Evolutionary conservation across 2,888 invertebrate genomes (phyloP).

Genomic region (Elmis aenea): DNA sequence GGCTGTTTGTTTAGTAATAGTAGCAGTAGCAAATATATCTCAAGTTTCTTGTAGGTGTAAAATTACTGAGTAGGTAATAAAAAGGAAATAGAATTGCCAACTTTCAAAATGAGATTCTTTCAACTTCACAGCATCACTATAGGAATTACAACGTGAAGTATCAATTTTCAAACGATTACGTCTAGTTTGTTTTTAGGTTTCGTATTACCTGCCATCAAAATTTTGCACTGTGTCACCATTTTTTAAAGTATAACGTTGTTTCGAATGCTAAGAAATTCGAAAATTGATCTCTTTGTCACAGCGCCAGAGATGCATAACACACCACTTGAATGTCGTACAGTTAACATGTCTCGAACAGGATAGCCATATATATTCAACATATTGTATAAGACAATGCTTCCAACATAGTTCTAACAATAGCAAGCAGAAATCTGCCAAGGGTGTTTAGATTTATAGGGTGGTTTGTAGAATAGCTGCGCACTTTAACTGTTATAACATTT

Average conservation of each 20-base stretch:
- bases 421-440: slow-evolving; percentile 12
- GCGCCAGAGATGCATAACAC: slow-evolving; percentile 15
- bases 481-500: too few relatives aligned
- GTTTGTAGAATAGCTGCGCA: too few relatives aligned
- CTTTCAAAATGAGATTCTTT: slow-evolving; percentile 18
- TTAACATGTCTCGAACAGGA: slow-evolving; percentile 38
- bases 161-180: slow-evolving; percentile 21
- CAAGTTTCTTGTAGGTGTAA: slow-evolving; percentile 17
- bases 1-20: too few relatives aligned
- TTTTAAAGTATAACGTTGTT: too few relatives aligned
- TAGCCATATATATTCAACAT: slow-evolving; percentile 21
- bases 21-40: too few relatives aligned
- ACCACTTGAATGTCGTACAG: slow-evolving; percentile 29
- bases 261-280: too few relatives aligned
- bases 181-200: slow-evolving; percentile 13
- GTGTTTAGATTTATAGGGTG: too few relatives aligned
- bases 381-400: slow-evolving; percentile 20
- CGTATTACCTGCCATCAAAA: slow-evolving; percentile 13
- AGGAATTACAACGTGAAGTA: slow-evolving; percentile 18
- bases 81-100: slow-evolving; percentile 15
- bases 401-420: slow-evolving; percentile 18
- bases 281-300: too few relatives aligned
- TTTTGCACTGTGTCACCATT: too few relatives aligned
- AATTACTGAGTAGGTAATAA: slow-evolving; percentile 17
- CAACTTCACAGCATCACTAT: slow-evolving; percentile 13